A percentile compares a stretch with the other conserved stretches of the same genome.
Evolutionary conservation across 2,888 invertebrate genomes (phyloP).

Genomic region (Drosophila sordidula): DNA sequence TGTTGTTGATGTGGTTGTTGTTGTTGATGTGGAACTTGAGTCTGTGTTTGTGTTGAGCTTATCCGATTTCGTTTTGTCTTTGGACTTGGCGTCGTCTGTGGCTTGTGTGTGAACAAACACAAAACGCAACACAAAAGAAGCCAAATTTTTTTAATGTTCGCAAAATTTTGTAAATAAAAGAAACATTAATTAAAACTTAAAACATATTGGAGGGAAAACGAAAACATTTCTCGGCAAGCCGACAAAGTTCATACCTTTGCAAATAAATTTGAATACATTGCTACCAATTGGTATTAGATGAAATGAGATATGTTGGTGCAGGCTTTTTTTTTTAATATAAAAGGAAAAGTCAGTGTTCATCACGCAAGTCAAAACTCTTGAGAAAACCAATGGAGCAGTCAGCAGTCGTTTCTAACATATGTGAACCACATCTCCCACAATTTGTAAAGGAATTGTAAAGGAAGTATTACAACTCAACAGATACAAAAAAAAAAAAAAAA

Average conservation of each 20-base stretch:
- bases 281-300: not conserved
- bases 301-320: too few relatives aligned
- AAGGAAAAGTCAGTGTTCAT: not conserved
- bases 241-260: slow-evolving; percentile 10
- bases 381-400: not conserved
- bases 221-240: slow-evolving; percentile 12
- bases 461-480: too few relatives aligned
- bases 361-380: too few relatives aligned
- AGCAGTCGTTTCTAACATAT: not conserved
- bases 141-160: slow-evolving; percentile 33
- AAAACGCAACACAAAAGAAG: slow-evolving; percentile 37
- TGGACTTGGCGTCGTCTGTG: slow-evolving; percentile 74
- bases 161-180: slow-evolving; percentile 51
- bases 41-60: slow-evolving; percentile 73
- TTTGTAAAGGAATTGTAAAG: too few relatives aligned
- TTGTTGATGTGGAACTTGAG: slow-evolving; percentile 71
- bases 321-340: not conserved
- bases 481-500: too few relatives aligned
- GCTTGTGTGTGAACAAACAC: slow-evolving; percentile 52
- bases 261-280: not conserved
- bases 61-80: slow-evolving; percentile 77
- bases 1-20: slow-evolving; percentile 45
- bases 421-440: too few relatives aligned
- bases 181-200: slow-evolving; percentile 35
- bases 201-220: slow-evolving; percentile 2